Evolutionary conservation across 1,140 invertebrate genomes (phyloP).

Genomic region (Lordiphosa mommai): DNA sequence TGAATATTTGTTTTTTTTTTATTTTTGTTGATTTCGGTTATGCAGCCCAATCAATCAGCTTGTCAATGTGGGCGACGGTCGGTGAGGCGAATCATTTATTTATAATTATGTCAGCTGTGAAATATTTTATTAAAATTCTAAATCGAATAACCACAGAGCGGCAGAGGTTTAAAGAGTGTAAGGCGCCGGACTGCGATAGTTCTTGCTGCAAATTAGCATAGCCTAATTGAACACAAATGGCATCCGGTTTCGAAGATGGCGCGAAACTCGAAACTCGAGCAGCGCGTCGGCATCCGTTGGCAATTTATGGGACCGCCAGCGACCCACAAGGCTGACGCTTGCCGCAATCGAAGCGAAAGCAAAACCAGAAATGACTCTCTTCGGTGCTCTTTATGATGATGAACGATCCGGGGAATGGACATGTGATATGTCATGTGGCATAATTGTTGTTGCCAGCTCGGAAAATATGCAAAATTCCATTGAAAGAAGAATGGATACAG

Average conservation of each 20-base stretch:
- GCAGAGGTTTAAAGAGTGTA: constrained; percentile 6
- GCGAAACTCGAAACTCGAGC: constrained; percentile 30
- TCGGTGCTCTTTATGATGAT: constrained; percentile 69
- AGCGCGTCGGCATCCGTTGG: constrained; percentile 44
- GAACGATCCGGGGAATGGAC: constrained; percentile 35
- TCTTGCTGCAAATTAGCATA: constrained; percentile 64
- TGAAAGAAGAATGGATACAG: too few relatives aligned
- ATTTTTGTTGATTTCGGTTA: constrained; percentile 10
- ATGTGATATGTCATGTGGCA: constrained; percentile 25
- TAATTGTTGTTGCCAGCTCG: constrained; percentile 22
- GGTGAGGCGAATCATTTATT: constrained; percentile 45
- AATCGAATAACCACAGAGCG: constrained; percentile 47
- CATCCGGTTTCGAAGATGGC: constrained; percentile 67
- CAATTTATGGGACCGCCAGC: constrained; percentile 63
- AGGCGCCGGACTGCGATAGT: constrained; percentile 10
- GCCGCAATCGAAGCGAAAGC: constrained; percentile 48
- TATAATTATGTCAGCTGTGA: constrained; percentile 60
- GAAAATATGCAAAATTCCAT: constrained; percentile 22
- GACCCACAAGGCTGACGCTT: too few relatives aligned
- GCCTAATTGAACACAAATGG: constrained; percentile 76
- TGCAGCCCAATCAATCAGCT: constrained; percentile 57
- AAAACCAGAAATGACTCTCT: constrained; percentile 66
- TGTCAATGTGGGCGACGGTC: constrained; percentile 22
- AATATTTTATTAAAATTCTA: constrained; percentile 55
- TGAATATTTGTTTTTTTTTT: constrained; percentile 8